Evolutionary conservation across 2,797 vertebrate genomes (phyloP), one percentile per base, ranked within the genome.

Genomic region (Merluccius polli): DNA sequence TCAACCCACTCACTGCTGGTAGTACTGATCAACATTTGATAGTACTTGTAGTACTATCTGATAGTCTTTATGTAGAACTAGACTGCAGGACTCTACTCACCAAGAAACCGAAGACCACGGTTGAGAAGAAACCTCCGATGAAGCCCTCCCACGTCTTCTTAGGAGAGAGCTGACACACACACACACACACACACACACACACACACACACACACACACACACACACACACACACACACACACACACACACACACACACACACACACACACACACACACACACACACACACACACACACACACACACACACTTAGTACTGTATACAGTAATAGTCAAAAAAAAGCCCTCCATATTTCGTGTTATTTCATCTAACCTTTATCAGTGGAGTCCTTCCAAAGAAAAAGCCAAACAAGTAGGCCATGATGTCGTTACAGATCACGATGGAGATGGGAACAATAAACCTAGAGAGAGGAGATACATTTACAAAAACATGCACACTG

Each of bases 111-210:
- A 98, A 98, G 36, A 97, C 85, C 84, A 99, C 95, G 0, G 98
- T 99, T 83, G 93, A 91, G 87, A 99, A 97, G 93, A 96, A 98
- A 4, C 98, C 98, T 29, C 98, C 98, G 73, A 99, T 99, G 92
- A 99, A 99, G 18, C 98, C 98, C 90, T 99, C 98, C 98, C 98
- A 99, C 44, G 98, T 99, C 92, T 99, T 99, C 92, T 99, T 99
- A 10, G 98, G 98, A 31, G 97, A 99, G 52, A 99, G 92, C 98
- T 99, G 89, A 78, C 70, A 63, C 59, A 36, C 35, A 71, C 10
- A 36, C n/a, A 36, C 70, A 36, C 35, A 24, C 70, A 35, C 32
- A 71, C 29, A 15, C 12, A 38, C 65, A 69, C 31, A 72, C 69
- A 78, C 70, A 31, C 65, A 13, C 65, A 29, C 24, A 27, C 27